phyloP scores from a whole-genome alignment of 2,113 vertebrate genomes.

The Geococcyx californianus region DNA sequence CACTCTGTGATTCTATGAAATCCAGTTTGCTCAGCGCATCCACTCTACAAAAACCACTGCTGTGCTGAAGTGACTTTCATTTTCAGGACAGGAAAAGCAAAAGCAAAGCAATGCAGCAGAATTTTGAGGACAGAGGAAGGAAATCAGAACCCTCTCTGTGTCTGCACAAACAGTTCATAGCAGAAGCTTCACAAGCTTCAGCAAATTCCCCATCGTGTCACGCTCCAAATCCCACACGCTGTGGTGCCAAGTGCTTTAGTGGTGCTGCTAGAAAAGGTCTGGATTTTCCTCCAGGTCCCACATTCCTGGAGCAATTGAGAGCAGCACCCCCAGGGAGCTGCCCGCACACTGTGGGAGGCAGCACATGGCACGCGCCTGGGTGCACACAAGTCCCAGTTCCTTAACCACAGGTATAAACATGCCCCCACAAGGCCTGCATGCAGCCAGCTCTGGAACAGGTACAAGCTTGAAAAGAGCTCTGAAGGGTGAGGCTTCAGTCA shows the following conservation, averaged over 20 bases:
- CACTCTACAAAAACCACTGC: background rate
- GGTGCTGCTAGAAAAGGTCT: background rate
- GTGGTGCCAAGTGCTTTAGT: background rate
- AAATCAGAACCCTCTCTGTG: background rate
- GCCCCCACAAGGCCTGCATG: background rate
- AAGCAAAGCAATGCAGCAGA: background rate
- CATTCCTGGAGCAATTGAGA: background rate
- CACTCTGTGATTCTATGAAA: too few species aligned
- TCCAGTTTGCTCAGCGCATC: background rate
- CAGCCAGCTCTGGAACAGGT: background rate
- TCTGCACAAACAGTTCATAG: background rate
- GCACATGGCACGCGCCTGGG: background rate
- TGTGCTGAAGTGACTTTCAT: background rate
- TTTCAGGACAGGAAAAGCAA: background rate
- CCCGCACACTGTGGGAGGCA: rapidly evolving
- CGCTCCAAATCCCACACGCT: background rate
- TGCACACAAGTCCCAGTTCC: background rate
- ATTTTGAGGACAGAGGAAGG: background rate
- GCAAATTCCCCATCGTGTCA: background rate
- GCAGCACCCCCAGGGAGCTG: background rate
- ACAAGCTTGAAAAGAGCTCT: background rate
- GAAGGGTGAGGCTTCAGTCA: background rate
- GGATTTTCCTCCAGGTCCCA: background rate
- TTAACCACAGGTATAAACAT: background rate
- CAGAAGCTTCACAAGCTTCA: background rate